These are phyloP conservation scores for Drosophila subpulchrella DNA, from an alignment of 1,140 invertebrate genomes.

Conservation along the genomic window DNA sequence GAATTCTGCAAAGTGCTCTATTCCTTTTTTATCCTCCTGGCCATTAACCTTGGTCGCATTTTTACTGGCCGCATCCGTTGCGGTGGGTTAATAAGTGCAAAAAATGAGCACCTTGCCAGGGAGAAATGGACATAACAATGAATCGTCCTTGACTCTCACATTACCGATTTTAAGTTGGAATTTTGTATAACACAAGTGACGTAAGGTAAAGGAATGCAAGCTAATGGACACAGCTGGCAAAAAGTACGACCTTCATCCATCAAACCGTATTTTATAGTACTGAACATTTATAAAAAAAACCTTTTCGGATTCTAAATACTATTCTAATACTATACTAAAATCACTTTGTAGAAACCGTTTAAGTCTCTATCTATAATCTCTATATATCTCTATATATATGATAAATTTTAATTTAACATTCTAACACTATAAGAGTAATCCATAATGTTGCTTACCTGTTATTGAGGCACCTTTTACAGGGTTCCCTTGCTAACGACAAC, in stretches of 20 bases:
- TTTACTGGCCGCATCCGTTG: slow-evolving; percentile 41
- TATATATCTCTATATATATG: not conserved
- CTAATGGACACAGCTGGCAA: not conserved
- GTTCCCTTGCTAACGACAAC: slow-evolving; percentile 8
- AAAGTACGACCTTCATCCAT: not conserved
- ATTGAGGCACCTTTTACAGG: not conserved
- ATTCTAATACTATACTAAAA: too few relatives aligned
- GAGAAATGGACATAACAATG: slow-evolving; percentile 19
- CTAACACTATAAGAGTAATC: not conserved
- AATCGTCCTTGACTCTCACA: slow-evolving; percentile 24
- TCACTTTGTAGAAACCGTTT: too few relatives aligned
- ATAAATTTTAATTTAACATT: not conserved
- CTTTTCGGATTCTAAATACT: too few relatives aligned
- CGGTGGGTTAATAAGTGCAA: slow-evolving; percentile 32
- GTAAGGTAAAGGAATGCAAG: not conserved
- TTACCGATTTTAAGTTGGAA: slow-evolving; percentile 1
- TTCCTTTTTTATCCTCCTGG: slow-evolving; percentile 48
- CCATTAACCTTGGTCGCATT: slow-evolving; percentile 73
- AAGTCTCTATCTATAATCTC: too few relatives aligned
- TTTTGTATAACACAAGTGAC: not conserved
- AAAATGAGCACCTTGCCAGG: slow-evolving; percentile 25
- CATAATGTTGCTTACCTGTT: slow-evolving; percentile 6
- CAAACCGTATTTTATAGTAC: too few relatives aligned
- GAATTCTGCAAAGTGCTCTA: slow-evolving; percentile 40
- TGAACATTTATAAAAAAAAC: too few relatives aligned